Percentiles rank a stretch among this genome's conserved stretches.
Conservation (phyloP, 2,797 vertebrate species). For the Varecia variegata region DNA sequence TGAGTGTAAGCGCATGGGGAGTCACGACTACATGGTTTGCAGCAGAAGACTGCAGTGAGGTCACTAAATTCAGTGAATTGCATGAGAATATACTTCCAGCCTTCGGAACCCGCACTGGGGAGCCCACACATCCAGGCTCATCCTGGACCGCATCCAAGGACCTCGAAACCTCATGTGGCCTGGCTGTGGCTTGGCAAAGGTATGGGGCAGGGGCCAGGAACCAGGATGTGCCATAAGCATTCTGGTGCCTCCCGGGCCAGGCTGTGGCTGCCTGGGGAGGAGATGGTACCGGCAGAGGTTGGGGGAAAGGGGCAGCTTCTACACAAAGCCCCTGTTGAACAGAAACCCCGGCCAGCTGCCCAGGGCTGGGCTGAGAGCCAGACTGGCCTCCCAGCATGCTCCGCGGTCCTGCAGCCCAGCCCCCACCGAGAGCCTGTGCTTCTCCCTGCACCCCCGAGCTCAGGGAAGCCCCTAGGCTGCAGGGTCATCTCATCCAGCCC, state of each 20-base stretch:
- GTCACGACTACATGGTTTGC: neutral
- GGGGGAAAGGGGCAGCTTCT: neutral
- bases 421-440: neutral
- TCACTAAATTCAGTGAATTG: neutral
- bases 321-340: slow-evolving; percentile 54
- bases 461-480: neutral
- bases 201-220: neutral
- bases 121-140: neutral
- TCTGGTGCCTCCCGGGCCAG: neutral
- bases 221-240: neutral
- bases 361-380: slow-evolving; percentile 32
- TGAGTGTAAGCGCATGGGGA: fast-evolving
- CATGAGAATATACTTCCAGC: neutral
- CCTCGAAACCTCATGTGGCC: neutral
- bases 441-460: neutral
- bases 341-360: neutral
- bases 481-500: neutral
- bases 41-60: neutral
- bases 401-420: neutral
- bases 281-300: neutral
- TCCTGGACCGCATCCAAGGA: neutral
- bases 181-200: neutral
- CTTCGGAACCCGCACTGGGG: neutral
- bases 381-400: neutral
- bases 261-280: neutral